phyloP scores from a whole-genome alignment of 2,113 vertebrate species.

The Sorex araneus region DNA sequence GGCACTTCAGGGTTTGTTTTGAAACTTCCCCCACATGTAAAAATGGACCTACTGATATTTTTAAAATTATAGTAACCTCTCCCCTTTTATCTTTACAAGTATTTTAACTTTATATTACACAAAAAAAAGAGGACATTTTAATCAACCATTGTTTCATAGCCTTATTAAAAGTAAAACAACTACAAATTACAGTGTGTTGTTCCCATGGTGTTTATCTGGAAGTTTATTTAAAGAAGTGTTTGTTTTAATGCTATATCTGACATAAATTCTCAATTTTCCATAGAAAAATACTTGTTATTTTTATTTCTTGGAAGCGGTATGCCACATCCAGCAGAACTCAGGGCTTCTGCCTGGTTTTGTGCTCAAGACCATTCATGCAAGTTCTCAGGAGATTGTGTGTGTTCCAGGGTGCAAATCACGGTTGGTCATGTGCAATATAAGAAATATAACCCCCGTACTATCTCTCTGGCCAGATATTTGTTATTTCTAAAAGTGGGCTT shows the following conservation, averaged over 20 bases:
- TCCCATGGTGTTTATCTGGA: neutral
- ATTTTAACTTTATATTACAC: neutral
- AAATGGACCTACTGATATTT: neutral
- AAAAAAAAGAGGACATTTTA: neutral
- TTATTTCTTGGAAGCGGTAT: too few species aligned
- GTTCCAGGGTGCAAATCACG: too few species aligned
- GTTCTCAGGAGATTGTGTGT: too few species aligned
- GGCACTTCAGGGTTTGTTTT: neutral
- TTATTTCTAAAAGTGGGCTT: neutral
- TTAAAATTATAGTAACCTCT: neutral
- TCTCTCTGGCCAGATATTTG: too few species aligned
- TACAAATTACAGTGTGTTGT: neutral
- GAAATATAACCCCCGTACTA: too few species aligned
- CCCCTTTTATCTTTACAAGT: neutral
- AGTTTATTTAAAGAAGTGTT: slow-evolving; percentile 21
- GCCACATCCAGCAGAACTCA: too few species aligned
- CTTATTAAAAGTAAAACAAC: neutral
- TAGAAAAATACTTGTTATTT: neutral
- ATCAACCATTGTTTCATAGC: neutral
- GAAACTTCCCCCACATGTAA: slow-evolving; percentile 1
- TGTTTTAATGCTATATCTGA: neutral
- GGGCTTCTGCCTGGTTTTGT: too few species aligned
- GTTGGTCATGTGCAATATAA: too few species aligned
- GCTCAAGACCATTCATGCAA: too few species aligned
- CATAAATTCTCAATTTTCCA: neutral